Conservation (phyloP, 2,888 invertebrate species). For the Monochamus alternatus region DNA sequence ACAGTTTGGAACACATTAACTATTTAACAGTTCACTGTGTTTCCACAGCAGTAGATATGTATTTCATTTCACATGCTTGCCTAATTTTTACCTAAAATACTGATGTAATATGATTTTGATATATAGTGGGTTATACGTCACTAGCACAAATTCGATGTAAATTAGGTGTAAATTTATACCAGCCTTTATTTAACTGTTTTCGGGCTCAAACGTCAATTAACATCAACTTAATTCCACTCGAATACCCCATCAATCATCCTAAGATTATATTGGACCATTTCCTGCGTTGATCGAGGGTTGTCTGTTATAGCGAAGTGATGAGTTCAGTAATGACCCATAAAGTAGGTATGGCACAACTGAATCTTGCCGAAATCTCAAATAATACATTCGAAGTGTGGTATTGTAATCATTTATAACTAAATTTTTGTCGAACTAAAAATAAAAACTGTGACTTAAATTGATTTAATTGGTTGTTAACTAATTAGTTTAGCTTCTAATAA, state of each 20-base stretch:
- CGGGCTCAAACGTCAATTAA: slow-evolving; percentile 18
- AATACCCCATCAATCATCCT: slow-evolving; percentile 50
- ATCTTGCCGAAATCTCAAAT: slow-evolving; percentile 5
- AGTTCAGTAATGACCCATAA: slow-evolving; percentile 23
- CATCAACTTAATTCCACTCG: slow-evolving; percentile 47
- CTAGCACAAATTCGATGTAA: slow-evolving; percentile 1
- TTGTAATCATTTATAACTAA: neutral
- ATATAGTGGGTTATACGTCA: neutral
- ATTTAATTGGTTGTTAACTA: too few species aligned
- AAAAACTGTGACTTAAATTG: neutral
- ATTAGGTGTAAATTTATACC: slow-evolving; percentile 9
- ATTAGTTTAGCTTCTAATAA: too few species aligned
- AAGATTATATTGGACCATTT: slow-evolving; percentile 53
- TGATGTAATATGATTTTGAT: too few species aligned
- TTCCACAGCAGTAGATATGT: too few species aligned
- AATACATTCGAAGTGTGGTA: slow-evolving; percentile 6
- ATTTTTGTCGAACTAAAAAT: too few species aligned
- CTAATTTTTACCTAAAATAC: too few species aligned
- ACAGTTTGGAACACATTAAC: too few species aligned
- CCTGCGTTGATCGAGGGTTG: slow-evolving; percentile 29
- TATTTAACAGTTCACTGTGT: too few species aligned
- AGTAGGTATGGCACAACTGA: slow-evolving; percentile 4
- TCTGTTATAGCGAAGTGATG: slow-evolving; percentile 18
- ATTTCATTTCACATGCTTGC: too few species aligned
- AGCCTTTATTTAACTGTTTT: slow-evolving; percentile 14